phyloP scores from a whole-genome alignment of 2,113 vertebrate genomes.

The Cheirogaleus medius region DNA sequence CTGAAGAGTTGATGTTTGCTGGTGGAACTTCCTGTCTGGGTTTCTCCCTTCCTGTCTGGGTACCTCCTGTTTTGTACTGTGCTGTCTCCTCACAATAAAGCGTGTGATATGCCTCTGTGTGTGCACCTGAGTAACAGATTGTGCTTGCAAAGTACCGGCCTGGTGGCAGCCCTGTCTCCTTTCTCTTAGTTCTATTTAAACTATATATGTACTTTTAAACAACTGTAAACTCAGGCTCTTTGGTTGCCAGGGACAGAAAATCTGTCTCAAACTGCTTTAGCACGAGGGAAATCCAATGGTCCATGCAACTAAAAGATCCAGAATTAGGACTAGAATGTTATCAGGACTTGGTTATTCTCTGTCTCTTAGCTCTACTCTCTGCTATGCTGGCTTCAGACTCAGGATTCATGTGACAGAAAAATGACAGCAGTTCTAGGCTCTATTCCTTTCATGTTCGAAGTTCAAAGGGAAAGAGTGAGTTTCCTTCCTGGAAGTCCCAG shows the following conservation, averaged over 20 bases:
- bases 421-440: background rate
- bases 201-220: background rate
- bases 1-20: background rate
- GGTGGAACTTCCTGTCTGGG: background rate
- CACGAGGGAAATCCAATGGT: background rate
- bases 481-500: background rate
- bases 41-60: background rate
- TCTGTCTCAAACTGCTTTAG: background rate
- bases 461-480: background rate
- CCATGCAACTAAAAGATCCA: background rate
- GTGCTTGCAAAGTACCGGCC: background rate
- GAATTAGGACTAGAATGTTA: background rate
- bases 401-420: background rate
- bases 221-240: background rate
- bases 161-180: background rate
- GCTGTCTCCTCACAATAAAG: background rate
- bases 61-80: background rate
- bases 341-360: background rate
- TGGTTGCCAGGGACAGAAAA: background rate
- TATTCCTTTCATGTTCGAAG: background rate
- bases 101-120: background rate
- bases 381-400: background rate
- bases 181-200: background rate
- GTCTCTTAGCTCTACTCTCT: background rate
- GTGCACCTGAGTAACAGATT: background rate